These are phyloP conservation scores for Phrynocephalus forsythii DNA, from an alignment of 2,797 vertebrate species.

Conservation along the genomic window DNA sequence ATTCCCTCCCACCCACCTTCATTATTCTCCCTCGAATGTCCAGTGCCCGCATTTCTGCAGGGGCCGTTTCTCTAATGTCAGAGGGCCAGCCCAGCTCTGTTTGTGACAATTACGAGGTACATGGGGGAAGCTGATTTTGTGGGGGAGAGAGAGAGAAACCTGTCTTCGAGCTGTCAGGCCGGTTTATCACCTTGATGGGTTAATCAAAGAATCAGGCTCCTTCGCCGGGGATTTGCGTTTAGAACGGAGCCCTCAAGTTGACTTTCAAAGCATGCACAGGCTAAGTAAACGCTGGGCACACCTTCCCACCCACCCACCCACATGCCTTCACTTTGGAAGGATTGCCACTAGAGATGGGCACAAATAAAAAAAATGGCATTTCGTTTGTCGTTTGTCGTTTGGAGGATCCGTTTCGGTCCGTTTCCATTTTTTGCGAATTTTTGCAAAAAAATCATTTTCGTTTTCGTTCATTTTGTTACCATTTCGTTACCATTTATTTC, in stretches of 20 bases:
- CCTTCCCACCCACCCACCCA: too few relatives aligned
- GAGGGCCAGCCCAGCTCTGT: too few relatives aligned
- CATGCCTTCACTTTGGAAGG: too few relatives aligned
- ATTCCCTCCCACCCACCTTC: constrained; percentile 23
- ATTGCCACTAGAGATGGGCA: too few relatives aligned
- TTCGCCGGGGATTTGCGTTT: background rate
- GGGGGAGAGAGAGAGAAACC: background rate
- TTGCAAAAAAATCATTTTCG: too few relatives aligned
- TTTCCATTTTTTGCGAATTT: too few relatives aligned
- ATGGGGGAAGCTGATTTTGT: too few relatives aligned
- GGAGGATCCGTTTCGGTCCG: too few relatives aligned
- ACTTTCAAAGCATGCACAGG: background rate
- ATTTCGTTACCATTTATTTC: too few relatives aligned
- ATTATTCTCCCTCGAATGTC: background rate
- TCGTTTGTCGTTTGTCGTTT: too few relatives aligned
- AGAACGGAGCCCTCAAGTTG: background rate
- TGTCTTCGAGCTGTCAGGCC: background rate
- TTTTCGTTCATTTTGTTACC: too few relatives aligned
- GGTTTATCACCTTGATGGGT: background rate
- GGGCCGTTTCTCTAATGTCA: background rate
- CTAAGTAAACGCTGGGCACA: rapidly evolving
- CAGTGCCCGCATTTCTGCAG: background rate
- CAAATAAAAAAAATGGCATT: too few relatives aligned
- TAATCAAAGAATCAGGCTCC: background rate
- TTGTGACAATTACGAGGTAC: background rate